phyloP scores from a whole-genome alignment of 2,888 invertebrate genomes.

The Hermaeophaga mercurialis region DNA sequence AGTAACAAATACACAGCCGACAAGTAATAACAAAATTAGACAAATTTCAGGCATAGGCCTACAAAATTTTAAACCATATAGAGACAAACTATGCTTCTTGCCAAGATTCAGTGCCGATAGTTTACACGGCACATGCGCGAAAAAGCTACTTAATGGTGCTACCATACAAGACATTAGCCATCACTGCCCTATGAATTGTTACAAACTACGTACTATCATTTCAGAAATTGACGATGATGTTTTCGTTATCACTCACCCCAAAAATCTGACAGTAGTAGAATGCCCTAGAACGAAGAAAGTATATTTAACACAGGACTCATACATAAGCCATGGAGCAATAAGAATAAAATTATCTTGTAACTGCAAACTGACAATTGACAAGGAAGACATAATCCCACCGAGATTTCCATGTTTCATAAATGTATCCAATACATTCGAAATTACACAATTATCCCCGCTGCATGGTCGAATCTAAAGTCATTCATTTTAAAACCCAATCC shows the following conservation, averaged over 20 bases:
- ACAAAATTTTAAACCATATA: slow-evolving; percentile 29
- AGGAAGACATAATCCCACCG: slow-evolving; percentile 21
- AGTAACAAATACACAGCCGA: not conserved
- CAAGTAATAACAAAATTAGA: slow-evolving; percentile 6
- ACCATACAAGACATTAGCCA: slow-evolving; percentile 30
- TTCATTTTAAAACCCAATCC: slow-evolving; percentile 25
- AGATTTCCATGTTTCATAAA: slow-evolving; percentile 13
- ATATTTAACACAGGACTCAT: not conserved
- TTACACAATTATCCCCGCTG: slow-evolving; percentile 23
- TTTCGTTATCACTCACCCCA: slow-evolving; percentile 29
- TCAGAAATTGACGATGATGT: slow-evolving; percentile 29
- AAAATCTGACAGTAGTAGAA: not conserved
- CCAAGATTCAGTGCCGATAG: slow-evolving; percentile 30
- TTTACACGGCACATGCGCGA: slow-evolving; percentile 25
- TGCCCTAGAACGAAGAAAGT: not conserved
- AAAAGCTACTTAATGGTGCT: slow-evolving; percentile 30
- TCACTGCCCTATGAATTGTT: slow-evolving; percentile 33
- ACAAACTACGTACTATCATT: slow-evolving; percentile 23
- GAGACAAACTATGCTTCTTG: slow-evolving; percentile 30
- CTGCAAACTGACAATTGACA: slow-evolving; percentile 8
- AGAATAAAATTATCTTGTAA: slow-evolving; percentile 11
- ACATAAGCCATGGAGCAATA: slow-evolving; percentile 8
- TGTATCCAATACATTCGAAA: not conserved
- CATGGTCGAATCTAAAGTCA: slow-evolving; percentile 23
- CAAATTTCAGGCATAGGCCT: slow-evolving; percentile 30